Base-by-base conservation (phyloP, 2,888 invertebrate genomes). In the Zaprionus bogoriensis region DNA sequence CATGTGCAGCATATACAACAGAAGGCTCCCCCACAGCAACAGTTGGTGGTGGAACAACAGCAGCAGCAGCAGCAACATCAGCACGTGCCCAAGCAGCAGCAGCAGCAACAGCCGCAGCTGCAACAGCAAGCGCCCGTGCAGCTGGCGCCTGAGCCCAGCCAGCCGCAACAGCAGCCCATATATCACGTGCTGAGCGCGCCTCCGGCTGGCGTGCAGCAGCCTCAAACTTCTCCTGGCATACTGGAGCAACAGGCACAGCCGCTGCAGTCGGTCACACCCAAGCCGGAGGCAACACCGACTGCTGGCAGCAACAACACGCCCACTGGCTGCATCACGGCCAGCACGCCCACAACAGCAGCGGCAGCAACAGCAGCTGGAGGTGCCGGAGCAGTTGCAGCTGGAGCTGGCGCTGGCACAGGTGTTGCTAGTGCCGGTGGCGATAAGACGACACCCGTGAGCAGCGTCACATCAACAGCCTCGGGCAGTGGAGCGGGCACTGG, bases 61-160 rank as follows among this genome's bases (percentile, higher is more conserved):
- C 77, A 68, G 2, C 64, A 62, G 20, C 75, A 69, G 52, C 80
- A 74, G 28, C 77, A 67, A 20, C 76, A 73, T 4, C 77, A 68
- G 4, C 77, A 66, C 4, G 39, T 22, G 41, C 20, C 20, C n/a
- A n/a, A n/a, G 22, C 20, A 20, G 9, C 77, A 64, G 61, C 84
- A 88, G 36, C 88, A 86, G 27, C 88, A 80, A 5, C 74, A 61
- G 61, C 84, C 87, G 36, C 87, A 87, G 32, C 89, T 84, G 52
- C 87, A 84, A 45, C 63, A 74, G 19, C 87, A 85, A 10, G 53
- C 44, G 44, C 19, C 53, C 36, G 45, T 45, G 52, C 69, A 72
- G 53, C 76, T n/a, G n/a, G n/a, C n/a, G n/a, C n/a, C n/a, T n/a
- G n/a, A 79, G 47, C 77, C 71, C 45, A 77, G 78, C 44, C 69